Evolutionary conservation across 2,797 vertebrate species (phyloP), one percentile per base, ranked within the genome.

Genomic region (Tamandua tetradactyla): DNA sequence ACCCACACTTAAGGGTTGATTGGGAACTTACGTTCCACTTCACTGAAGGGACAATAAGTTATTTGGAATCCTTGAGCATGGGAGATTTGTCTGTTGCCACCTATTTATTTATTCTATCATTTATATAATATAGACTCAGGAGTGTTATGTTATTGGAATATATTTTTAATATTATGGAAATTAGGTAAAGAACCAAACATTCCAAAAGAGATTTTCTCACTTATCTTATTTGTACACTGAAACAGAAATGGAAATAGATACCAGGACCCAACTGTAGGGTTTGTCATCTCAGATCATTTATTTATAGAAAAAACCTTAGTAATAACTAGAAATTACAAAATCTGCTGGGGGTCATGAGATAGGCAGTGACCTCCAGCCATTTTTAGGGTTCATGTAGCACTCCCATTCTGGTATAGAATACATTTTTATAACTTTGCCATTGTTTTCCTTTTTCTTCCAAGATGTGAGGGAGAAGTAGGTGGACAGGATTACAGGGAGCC

Each of bases 151-250:
- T 55, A 35, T 62, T 81, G 22, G 42, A 44, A 62, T 44, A 44
- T 44, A 4, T 14, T 85, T 92, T 83, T 71, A 72, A 18, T 93
- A 32, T 87, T 55, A 62, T 93, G 23, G 71, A 87, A 87, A 84
- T 42, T 57, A 78, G 66, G 13, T 30, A 84, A 87, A 47, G 49
- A 62, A 74, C 37, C 11, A 20, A 7, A 81, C 71, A 18, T 91
- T 49, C 15, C 57, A 44, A 42, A 78, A 85, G 68, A 90, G 35
- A 8, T 89, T 95, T 94, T 93, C 80, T 94, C 61, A 81, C 30
- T 62, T 68, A 20, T 52, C 25, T 55, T 20, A 44, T 90, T 94
- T 93, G n/a, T 93, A 9, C 78, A 90, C 92, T 85, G 72, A 89
- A 94, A 62, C 40, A 94, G 23, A 78, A 94, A 82, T 91, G 27